Conservation (phyloP, 1,140 invertebrate genomes). For the Stenopsyche tienmushanensis region DNA sequence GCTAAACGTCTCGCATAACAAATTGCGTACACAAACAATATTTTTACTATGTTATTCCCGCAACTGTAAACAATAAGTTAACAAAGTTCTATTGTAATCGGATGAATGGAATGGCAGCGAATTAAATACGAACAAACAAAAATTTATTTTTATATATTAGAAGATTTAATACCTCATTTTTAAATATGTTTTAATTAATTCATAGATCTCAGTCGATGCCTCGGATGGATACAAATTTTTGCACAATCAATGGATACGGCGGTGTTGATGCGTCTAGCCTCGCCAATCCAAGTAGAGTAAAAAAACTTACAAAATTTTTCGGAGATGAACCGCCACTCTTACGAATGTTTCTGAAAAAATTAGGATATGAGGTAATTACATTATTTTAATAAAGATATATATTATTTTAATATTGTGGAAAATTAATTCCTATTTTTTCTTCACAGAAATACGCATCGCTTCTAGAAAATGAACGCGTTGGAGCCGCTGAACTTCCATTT, state of each 20-base stretch:
- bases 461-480: constrained; percentile 87
- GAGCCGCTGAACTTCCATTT: constrained; percentile 89
- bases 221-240: constrained; percentile 41
- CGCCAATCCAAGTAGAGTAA: constrained; percentile 81
- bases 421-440: constrained; percentile 40
- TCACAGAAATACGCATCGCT: constrained; percentile 83
- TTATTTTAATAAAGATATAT: constrained; percentile 1
- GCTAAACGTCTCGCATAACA: too few relatives aligned
- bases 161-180: not conserved
- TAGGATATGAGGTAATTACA: constrained; percentile 83
- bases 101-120: too few relatives aligned
- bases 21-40: too few relatives aligned
- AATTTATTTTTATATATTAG: too few relatives aligned
- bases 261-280: constrained; percentile 64
- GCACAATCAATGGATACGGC: constrained; percentile 46
- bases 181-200: constrained; percentile 7
- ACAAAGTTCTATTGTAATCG: too few relatives aligned
- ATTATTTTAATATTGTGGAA: constrained; percentile 1
- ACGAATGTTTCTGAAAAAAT: constrained; percentile 84
- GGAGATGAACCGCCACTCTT: constrained; percentile 89
- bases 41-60: too few relatives aligned
- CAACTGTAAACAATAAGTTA: too few relatives aligned
- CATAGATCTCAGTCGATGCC: constrained; percentile 41
- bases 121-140: too few relatives aligned
- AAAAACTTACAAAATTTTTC: constrained; percentile 88